Conservation (phyloP, 2,888 invertebrate species). For the Habroteleia sp. region DNA sequence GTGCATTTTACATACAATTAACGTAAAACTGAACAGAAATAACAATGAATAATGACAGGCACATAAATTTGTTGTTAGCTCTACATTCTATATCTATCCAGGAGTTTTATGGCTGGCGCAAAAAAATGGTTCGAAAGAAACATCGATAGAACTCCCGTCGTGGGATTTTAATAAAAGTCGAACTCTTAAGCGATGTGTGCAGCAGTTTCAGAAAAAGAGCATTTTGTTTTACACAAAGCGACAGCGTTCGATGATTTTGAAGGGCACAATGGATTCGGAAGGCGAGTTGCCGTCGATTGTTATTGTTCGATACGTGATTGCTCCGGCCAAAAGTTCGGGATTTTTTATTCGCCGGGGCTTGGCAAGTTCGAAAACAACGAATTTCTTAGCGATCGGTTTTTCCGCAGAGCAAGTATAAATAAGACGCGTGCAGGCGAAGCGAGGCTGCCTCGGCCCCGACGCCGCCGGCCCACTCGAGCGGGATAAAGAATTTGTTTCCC, state of each 20-base stretch:
- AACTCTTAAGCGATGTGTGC: too few species aligned
- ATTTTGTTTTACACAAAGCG: neutral
- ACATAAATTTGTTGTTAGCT: too few species aligned
- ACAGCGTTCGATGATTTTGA: conserved; percentile 2
- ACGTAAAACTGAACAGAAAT: too few species aligned
- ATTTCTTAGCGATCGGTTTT: conserved; percentile 15
- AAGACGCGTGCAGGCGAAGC: conserved; percentile 12
- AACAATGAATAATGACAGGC: too few species aligned
- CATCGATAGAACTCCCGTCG: too few species aligned
- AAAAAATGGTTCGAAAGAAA: too few species aligned
- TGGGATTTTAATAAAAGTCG: too few species aligned
- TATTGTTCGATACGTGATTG: conserved; percentile 10
- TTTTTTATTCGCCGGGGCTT: neutral
- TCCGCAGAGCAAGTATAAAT: conserved; percentile 22
- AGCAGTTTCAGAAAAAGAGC: too few species aligned
- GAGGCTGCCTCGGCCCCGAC: conserved; percentile 4
- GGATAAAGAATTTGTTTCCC: conserved; percentile 35
- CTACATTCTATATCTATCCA: too few species aligned
- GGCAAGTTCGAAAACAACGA: conserved; percentile 12
- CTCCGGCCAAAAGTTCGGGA: conserved; percentile 7
- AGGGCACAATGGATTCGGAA: neutral
- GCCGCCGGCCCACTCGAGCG: conserved; percentile 19
- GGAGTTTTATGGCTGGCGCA: too few species aligned
- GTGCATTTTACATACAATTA: too few species aligned
- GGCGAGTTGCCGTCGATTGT: conserved; percentile 3